Evolutionary conservation across 2,888 invertebrate genomes (phyloP), one percentile per base, ranked within the genome.

Genomic region (Habroteleia sp.): DNA sequence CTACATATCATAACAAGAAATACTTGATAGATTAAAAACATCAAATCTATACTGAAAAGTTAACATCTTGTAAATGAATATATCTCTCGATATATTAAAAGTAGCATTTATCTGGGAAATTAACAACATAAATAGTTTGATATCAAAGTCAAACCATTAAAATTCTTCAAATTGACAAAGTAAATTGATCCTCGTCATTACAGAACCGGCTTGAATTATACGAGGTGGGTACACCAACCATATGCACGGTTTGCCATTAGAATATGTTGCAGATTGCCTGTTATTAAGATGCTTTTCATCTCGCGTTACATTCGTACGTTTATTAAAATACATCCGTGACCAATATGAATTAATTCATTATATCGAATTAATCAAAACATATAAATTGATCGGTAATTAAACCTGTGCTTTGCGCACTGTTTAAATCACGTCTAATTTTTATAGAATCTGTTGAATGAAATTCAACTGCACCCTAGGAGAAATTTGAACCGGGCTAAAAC

Each of bases 161-260:
- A 42, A 58, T 44, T 44, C 58, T 44, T 58, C 10, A 58, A 58
- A 58, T 41, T 17, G 48, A 39, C 48, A 48, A 50, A 48, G 44
- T 27, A 46, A 46, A 46, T 44, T 58, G 46, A 46, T 60, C 48
- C 31, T 50, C 31, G 48, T 41, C 31, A 41, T 50, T 50, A 62
- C 31, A 7, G 29, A 62, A 50, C 31, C 39, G 29, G 48, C 48
- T 46, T 48, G 3, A 39, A 39, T 33, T 37, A 33, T 44, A 44
- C 20, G 27, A 44, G 58, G 44, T 44, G 17, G 39, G 31, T 13
- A 35, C 7, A 5, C 3, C 14, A 27, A 17, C 17, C 46, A 37
- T 46, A 39, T 17, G 60, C 25, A 25, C 13, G 0, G 10, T 39
- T n/a, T 2, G 41, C 54, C 29, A 27, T 58, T 58, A 33, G 42